Base-by-base conservation (phyloP, 2,797 vertebrate genomes). In the Thalassophryne amazonica region DNA sequence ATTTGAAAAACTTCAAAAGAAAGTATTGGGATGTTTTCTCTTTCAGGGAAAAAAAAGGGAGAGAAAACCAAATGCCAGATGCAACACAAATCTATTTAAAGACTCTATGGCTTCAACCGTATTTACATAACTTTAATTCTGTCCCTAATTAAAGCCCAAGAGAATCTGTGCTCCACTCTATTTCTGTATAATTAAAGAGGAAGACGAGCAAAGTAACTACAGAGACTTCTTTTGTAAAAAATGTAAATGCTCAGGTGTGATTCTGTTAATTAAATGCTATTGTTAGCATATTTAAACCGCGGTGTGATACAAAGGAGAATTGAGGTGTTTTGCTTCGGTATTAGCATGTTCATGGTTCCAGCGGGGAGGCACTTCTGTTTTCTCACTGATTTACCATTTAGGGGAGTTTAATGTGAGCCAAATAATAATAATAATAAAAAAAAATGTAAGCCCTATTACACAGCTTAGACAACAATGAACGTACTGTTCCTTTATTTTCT, bases 101-200 rank as follows among this genome's bases (percentile, higher is more conserved):
- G 80, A 75, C 60, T 61, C 38, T 38, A 48, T 47, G 39, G 73
- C 75, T 81, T 76, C 60, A 52, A 67, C 69, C 73, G 69, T 80
- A 88, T 89, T 89, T 88, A 87, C 85, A 86, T 86, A 85, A 78
- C 73, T 88, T 88, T 87, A 83, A 88, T 88, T 86, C 76, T 75
- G 71, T 79, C 73, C 42, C 81, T 90, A 90, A 91, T 91, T 87
- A 87, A 91, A 87, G 69, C 86, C 84, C 85, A 40, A 48, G 87
- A 89, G 88, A 89, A 71, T 78, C 54, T 65, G 60, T 52, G 65
- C 7, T 14, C 81, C 73, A 63, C 76, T 81, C 47, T 62, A 64
- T 78, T 79, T 82, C 76, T 39, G 74, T 88, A 88, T 88, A 88
- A 89, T 90, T 88, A 83, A 83, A 77, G 56, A 54, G 53, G 56